These are phyloP conservation scores for roundworm (Caenorhabditis elegans) DNA, from an alignment of 1,140 invertebrate genomes.

Conservation along the genomic window WBcel235 BX284606.5:9225501-9226000, in stretches of 20 bases:
- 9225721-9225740: too few relatives aligned
- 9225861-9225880: too few relatives aligned
- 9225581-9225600: constrained; percentile 6
- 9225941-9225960: too few relatives aligned
- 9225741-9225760: too few relatives aligned
- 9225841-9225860: too few relatives aligned
- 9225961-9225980: neutral
- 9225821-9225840: too few relatives aligned
- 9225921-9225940: too few relatives aligned
- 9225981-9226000: neutral
- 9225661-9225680: constrained; percentile 23
- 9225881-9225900: too few relatives aligned
- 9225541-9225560: neutral
- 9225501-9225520: neutral
- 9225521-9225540: neutral
- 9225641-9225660: constrained; percentile 16
- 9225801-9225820: too few relatives aligned
- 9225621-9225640: neutral
- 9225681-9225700: constrained; percentile 1
- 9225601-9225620: neutral
- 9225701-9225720: neutral
- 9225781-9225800: too few relatives aligned
- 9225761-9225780: too few relatives aligned
- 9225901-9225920: too few relatives aligned
- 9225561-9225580: neutral